Evolutionary conservation across 1,140 invertebrate genomes (phyloP).

Genomic region (Stegodyphus mimosarum): DNA sequence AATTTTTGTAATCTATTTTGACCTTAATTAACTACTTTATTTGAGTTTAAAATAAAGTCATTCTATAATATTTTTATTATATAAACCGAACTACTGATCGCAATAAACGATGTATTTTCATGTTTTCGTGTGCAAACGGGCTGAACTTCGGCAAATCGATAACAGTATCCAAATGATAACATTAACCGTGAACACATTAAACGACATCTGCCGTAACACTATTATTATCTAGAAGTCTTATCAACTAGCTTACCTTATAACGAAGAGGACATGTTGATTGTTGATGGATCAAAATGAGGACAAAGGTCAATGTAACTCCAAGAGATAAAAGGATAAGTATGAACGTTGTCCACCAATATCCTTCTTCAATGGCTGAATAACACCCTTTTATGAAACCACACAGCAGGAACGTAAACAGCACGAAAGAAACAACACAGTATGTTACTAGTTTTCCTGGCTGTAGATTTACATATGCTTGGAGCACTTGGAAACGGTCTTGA

Average conservation of each 20-base stretch:
- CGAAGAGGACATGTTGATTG: constrained; percentile 80
- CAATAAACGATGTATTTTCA: too few species aligned
- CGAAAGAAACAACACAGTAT: constrained; percentile 45
- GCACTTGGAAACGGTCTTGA: neutral
- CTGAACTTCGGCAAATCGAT: too few species aligned
- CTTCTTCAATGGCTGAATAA: neutral
- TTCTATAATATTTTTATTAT: too few species aligned
- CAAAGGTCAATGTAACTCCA: constrained; percentile 69
- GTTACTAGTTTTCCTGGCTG: constrained; percentile 42
- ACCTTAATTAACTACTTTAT: too few species aligned
- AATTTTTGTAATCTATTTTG: too few species aligned
- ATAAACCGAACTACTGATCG: too few species aligned
- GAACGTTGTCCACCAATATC: constrained; percentile 27
- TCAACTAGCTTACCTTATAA: constrained; percentile 75
- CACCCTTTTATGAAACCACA: constrained; percentile 49
- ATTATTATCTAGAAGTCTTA: too few species aligned
- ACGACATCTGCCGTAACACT: too few species aligned
- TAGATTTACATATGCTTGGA: neutral
- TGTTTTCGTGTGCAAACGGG: too few species aligned
- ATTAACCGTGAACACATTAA: too few species aligned
- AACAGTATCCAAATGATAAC: too few species aligned
- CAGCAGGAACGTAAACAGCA: constrained; percentile 42
- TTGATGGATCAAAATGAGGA: constrained; percentile 83
- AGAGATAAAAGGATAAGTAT: constrained; percentile 45
- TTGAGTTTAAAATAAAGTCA: too few species aligned